A percentile compares a stretch with the other conserved stretches of the same genome.
phyloP scores from a whole-genome alignment of 2,797 vertebrate species.

The Dryobates pubescens region DNA sequence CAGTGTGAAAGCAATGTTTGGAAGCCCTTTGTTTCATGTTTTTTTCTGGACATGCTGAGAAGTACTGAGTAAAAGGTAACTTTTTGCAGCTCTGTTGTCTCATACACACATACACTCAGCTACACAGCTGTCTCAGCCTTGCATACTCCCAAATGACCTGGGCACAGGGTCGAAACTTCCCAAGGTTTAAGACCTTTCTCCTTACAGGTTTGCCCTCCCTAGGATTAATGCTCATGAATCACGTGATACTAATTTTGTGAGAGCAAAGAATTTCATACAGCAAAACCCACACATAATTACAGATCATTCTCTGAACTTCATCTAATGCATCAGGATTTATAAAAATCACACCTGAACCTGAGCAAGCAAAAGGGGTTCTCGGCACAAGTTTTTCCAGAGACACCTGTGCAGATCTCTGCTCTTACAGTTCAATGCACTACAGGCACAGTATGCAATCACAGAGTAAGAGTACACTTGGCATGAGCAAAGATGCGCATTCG shows the following conservation, averaged over 20 bases:
- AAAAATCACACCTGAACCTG: slow-evolving; percentile 15
- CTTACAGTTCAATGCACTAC: not conserved
- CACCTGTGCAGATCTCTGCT: not conserved
- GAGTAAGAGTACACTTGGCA: not conserved
- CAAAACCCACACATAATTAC: not conserved
- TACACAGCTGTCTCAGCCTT: not conserved
- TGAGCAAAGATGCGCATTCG: accelerated
- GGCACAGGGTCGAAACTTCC: not conserved
- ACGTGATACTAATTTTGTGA: not conserved
- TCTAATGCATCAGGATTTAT: not conserved
- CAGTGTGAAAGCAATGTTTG: not conserved
- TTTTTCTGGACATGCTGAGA: not conserved
- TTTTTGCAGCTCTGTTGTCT: not conserved
- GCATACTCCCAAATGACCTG: not conserved
- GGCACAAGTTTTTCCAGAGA: not conserved
- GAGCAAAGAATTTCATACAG: not conserved
- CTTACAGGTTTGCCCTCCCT: not conserved
- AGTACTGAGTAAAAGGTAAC: not conserved
- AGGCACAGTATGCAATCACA: not conserved
- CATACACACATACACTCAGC: not conserved
- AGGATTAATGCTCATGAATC: not conserved
- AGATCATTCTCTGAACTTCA: not conserved
- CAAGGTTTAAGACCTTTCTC: not conserved
- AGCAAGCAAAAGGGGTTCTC: not conserved
- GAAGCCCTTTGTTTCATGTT: not conserved